Conservation (phyloP, 2,797 vertebrate genomes). For the Protonibea diacanthus region DNA sequence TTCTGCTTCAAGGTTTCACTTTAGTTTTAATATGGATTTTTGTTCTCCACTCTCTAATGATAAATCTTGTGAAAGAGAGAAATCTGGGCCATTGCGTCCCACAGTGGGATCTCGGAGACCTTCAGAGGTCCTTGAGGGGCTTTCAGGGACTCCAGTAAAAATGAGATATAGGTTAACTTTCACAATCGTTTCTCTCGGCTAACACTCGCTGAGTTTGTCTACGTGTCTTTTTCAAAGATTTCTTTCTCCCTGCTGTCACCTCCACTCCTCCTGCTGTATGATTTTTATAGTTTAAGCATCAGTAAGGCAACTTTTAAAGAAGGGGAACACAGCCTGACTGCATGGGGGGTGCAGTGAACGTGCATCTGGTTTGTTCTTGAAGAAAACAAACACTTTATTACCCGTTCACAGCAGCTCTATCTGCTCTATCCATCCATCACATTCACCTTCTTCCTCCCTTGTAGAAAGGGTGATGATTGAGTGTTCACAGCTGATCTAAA, state of each 20-base stretch:
- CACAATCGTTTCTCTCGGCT: slow-evolving; percentile 18
- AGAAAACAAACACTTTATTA: slow-evolving; percentile 17
- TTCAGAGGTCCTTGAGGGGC: slow-evolving; percentile 58
- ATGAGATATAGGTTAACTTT: slow-evolving; percentile 57
- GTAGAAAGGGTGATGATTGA: not conserved
- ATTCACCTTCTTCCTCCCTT: not conserved
- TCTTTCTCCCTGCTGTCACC: not conserved
- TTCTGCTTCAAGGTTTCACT: slow-evolving; percentile 14
- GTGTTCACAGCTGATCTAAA: not conserved
- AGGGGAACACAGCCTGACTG: not conserved
- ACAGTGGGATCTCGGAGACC: slow-evolving; percentile 58
- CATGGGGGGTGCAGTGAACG: not conserved
- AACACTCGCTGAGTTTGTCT: slow-evolving; percentile 5
- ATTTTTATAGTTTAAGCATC: slow-evolving; percentile 13
- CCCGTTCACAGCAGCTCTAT: not conserved
- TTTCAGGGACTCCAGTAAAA: slow-evolving; percentile 49
- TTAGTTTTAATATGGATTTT: not conserved
- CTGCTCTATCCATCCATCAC: not conserved
- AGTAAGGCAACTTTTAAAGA: not conserved
- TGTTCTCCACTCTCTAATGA: slow-evolving; percentile 8
- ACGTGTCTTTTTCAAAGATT: slow-evolving; percentile 1
- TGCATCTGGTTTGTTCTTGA: not conserved
- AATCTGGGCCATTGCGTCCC: slow-evolving; percentile 62
- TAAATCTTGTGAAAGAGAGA: slow-evolving; percentile 39
- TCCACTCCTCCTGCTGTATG: not conserved